A percentile compares a stretch with the other conserved stretches of the same genome.
Conservation (phyloP, 2,113 vertebrate genomes). For the Lagopus leucura region DNA sequence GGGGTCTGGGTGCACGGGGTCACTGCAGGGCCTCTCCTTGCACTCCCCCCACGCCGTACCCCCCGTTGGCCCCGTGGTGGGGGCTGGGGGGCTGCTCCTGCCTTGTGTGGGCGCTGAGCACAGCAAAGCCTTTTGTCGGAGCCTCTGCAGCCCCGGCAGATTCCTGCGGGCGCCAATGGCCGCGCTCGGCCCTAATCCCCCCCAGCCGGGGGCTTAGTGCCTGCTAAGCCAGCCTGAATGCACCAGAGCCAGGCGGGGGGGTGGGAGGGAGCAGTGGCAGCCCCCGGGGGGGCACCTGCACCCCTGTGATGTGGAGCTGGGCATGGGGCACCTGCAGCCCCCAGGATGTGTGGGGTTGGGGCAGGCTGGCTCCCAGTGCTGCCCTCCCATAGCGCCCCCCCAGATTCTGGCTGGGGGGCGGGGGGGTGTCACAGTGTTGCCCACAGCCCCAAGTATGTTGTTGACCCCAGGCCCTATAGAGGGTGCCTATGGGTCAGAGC, state of each 20-base stretch:
- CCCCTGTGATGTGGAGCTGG: neutral
- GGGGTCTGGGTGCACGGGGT: neutral
- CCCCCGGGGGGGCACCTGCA: neutral
- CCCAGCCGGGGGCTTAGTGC: constrained; percentile 5
- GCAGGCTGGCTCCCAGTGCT: neutral
- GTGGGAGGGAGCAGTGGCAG: neutral
- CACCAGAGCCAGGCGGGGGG: neutral
- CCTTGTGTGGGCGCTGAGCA: constrained; percentile 56
- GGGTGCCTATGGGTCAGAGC: neutral
- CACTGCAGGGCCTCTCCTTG: neutral
- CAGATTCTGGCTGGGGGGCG: neutral
- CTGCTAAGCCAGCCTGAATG: constrained; percentile 47
- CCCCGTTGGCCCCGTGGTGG: accelerated
- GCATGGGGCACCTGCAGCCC: neutral
- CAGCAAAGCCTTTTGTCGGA: constrained; percentile 57
- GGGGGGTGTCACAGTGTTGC: neutral
- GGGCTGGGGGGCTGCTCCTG: neutral
- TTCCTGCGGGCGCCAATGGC: constrained; percentile 44
- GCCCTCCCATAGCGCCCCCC: neutral
- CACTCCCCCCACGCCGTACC: neutral
- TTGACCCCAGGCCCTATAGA: neutral
- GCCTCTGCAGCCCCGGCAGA: constrained; percentile 56
- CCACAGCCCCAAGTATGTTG: accelerated
- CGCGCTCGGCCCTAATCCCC: constrained; percentile 32
- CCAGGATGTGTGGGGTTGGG: neutral